These are phyloP conservation scores for Trachelipus rathkii DNA, from an alignment of 1,140 invertebrate genomes.

Conservation along the genomic window DNA sequence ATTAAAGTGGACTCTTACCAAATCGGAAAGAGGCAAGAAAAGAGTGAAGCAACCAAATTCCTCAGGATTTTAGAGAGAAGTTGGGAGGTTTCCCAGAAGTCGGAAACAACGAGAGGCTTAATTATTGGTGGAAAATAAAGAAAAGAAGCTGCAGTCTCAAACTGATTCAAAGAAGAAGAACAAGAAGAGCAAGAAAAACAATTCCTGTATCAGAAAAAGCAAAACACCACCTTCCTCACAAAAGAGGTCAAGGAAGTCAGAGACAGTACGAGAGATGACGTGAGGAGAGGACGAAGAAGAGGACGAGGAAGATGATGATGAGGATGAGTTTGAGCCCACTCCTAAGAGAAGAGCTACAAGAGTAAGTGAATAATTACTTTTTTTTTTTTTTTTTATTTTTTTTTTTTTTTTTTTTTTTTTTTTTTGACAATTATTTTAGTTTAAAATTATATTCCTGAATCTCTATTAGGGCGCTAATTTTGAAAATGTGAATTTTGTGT, in stretches of 20 bases:
- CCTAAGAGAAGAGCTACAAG: conserved; percentile 4
- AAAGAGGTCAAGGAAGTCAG: conserved; percentile 4
- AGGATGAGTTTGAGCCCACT: conserved; percentile 18
- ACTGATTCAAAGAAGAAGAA: conserved; percentile 18
- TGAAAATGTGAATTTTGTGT: too few relatives aligned
- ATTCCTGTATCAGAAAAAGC: conserved; percentile 23
- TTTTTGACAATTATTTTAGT: too few relatives aligned
- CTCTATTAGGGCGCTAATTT: too few relatives aligned
- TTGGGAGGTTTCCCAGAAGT: not conserved
- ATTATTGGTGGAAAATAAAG: too few relatives aligned
- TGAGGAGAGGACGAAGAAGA: conserved; percentile 19
- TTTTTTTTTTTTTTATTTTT: too few relatives aligned
- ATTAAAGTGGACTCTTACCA: not conserved
- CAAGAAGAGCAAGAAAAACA: conserved; percentile 16
- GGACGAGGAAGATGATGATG: conserved; percentile 2
- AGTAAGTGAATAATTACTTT: too few relatives aligned
- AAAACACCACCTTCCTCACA: not conserved
- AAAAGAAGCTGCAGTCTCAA: conserved; percentile 34
- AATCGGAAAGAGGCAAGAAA: not conserved
- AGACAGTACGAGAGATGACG: not conserved
- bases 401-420: too few relatives aligned
- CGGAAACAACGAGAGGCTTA: conserved; percentile 30
- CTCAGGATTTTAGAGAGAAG: not conserved
- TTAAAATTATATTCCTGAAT: too few relatives aligned
- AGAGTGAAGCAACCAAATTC: not conserved